phyloP scores from a whole-genome alignment of 1,140 invertebrate genomes.

The Meteorus sp. region DNA sequence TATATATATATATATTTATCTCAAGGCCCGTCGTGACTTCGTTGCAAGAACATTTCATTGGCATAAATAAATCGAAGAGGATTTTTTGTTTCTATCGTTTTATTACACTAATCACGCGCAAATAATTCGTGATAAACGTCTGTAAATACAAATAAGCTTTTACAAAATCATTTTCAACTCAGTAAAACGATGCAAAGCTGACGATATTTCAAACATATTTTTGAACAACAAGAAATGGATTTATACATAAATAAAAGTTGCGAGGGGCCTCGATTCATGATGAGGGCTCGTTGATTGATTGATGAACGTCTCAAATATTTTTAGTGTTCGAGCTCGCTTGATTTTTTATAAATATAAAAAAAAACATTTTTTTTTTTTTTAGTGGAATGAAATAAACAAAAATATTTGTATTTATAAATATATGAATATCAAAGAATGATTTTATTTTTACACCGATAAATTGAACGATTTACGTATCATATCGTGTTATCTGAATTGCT shows the following conservation, averaged over 20 bases:
- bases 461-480: constrained; percentile 3
- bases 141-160: constrained; percentile 40
- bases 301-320: neutral
- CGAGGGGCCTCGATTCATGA: constrained; percentile 18
- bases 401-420: neutral
- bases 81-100: too few relatives aligned
- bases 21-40: constrained; percentile 26
- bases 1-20: constrained; percentile 5
- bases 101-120: neutral
- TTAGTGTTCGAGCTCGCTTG: neutral
- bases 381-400: neutral
- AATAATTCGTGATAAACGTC: constrained; percentile 27
- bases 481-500: neutral
- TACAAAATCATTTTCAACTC: constrained; percentile 50
- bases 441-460: constrained; percentile 6
- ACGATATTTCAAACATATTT: constrained; percentile 14
- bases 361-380: neutral
- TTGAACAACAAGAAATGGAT: neutral
- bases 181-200: constrained; percentile 54
- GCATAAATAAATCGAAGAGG: too few relatives aligned
- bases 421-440: constrained; percentile 3
- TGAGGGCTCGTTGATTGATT: constrained; percentile 24
- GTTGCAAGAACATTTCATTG: constrained; percentile 2
- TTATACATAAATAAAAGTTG: constrained; percentile 6
- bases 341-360: neutral